These are phyloP conservation scores for Enteromius radiatus DNA, from an alignment of 2,797 vertebrate species.

Conservation along the genomic window DNA sequence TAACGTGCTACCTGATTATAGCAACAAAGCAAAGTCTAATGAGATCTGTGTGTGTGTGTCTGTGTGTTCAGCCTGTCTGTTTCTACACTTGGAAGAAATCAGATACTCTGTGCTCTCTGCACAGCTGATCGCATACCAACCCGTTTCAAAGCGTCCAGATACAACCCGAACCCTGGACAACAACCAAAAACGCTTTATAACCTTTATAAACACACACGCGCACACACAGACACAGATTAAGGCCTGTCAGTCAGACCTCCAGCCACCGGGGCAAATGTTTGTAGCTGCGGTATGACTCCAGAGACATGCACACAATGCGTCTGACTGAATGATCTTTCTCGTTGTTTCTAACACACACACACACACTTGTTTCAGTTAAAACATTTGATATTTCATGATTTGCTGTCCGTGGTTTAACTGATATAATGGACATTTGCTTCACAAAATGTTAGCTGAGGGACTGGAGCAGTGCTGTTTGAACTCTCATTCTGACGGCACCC, in stretches of 20 bases:
- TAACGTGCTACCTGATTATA: constrained; percentile 15
- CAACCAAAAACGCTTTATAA: constrained; percentile 3
- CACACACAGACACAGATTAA: constrained; percentile 22
- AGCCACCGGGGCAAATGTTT: neutral
- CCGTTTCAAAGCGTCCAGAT: constrained; percentile 20
- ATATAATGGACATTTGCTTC: no score
- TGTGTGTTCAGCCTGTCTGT: neutral
- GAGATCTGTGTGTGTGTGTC: neutral
- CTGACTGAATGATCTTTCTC: neutral
- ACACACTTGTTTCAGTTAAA: neutral
- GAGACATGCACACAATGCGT: constrained; percentile 13
- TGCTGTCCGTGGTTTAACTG: neutral
- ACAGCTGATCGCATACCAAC: constrained; percentile 35
- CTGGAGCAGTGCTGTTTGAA: neutral
- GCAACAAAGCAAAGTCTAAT: constrained; percentile 34
- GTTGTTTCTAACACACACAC: neutral
- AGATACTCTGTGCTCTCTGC: constrained; percentile 1
- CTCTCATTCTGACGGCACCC: neutral
- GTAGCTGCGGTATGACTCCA: constrained; percentile 15
- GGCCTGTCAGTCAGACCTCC: constrained; percentile 22
- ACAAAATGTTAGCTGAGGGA: no score
- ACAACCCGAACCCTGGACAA: constrained; percentile 22
- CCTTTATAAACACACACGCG: constrained; percentile 42
- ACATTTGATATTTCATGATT: constrained; percentile 1
- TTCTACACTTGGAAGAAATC: constrained; percentile 37